phyloP scores from a whole-genome alignment of 2,888 invertebrate genomes.

The Trachelus iudaicus region DNA sequence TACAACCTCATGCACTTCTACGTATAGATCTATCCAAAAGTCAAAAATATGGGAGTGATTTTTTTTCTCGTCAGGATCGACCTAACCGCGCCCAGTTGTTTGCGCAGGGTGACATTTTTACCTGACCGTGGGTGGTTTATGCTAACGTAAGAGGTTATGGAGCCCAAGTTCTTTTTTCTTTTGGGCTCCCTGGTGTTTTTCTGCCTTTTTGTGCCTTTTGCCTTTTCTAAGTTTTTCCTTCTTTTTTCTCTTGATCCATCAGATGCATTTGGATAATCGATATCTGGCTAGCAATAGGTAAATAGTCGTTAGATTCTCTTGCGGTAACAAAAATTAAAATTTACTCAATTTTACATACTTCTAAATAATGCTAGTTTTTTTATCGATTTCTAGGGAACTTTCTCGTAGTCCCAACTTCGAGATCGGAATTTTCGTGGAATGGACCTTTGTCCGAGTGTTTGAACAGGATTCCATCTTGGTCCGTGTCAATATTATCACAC shows the following conservation, averaged over 20 bases:
- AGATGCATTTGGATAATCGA: too few species aligned
- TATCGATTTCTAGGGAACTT: too few species aligned
- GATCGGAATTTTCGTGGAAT: slow-evolving; percentile 24
- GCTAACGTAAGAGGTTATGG: slow-evolving; percentile 14
- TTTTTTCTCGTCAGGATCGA: slow-evolving; percentile 18
- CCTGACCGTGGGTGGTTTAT: slow-evolving; percentile 35
- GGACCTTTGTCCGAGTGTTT: slow-evolving; percentile 34
- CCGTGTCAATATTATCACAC: slow-evolving; percentile 49
- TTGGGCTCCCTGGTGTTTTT: slow-evolving; percentile 10
- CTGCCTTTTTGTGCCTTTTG: too few species aligned
- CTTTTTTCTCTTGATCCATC: too few species aligned
- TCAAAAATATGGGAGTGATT: slow-evolving; percentile 40
- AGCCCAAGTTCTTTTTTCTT: slow-evolving; percentile 14
- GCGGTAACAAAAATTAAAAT: too few species aligned
- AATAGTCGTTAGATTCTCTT: too few species aligned
- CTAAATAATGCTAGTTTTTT: too few species aligned
- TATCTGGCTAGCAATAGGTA: too few species aligned
- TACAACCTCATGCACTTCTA: too few species aligned
- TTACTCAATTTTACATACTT: too few species aligned
- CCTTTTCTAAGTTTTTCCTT: slow-evolving; percentile 4
- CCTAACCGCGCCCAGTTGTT: slow-evolving; percentile 57
- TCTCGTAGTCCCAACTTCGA: too few species aligned
- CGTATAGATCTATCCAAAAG: too few species aligned
- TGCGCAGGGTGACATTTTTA: slow-evolving; percentile 52
- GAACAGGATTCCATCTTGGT: slow-evolving; percentile 41